Conservation (phyloP, 2,797 vertebrate species). For the Macropodus opercularis region DNA sequence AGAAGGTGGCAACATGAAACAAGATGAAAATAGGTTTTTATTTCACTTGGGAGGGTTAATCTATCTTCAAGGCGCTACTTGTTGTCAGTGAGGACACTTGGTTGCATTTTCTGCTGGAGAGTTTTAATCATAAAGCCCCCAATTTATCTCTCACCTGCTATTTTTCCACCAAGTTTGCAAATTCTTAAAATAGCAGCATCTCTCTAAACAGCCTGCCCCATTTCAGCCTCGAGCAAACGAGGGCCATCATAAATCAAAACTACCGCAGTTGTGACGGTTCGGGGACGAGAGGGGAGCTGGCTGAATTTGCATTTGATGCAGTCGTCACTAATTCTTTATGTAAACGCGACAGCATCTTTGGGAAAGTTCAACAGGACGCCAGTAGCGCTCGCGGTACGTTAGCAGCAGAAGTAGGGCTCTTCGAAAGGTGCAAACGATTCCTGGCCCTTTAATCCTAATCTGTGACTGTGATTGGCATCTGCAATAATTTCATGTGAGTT, state of each 20-base stretch:
- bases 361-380: conserved; percentile 12
- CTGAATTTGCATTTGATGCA: conserved; percentile 67
- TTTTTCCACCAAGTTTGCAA: conserved; percentile 71
- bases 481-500: conserved; percentile 3
- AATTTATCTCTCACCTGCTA: conserved; percentile 51
- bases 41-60: conserved; percentile 37
- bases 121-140: conserved; percentile 52
- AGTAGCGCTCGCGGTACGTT: conserved; percentile 7
- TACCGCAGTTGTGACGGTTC: conserved; percentile 62
- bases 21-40: conserved; percentile 52
- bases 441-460: conserved; percentile 11
- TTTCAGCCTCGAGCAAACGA: conserved; percentile 65
- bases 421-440: background rate
- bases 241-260: conserved; percentile 74
- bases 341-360: conserved; percentile 7
- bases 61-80: conserved; percentile 37
- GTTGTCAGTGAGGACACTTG: conserved; percentile 56
- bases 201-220: conserved; percentile 72
- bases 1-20: conserved; percentile 32
- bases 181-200: conserved; percentile 77
- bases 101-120: conserved; percentile 19
- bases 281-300: conserved; percentile 59
- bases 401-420: background rate
- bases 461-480: background rate
- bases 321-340: conserved; percentile 14